Percentiles rank a stretch among this genome's conserved stretches.
phyloP scores from a whole-genome alignment of 2,113 vertebrate species.

The Chroicocephalus ridibundus region DNA sequence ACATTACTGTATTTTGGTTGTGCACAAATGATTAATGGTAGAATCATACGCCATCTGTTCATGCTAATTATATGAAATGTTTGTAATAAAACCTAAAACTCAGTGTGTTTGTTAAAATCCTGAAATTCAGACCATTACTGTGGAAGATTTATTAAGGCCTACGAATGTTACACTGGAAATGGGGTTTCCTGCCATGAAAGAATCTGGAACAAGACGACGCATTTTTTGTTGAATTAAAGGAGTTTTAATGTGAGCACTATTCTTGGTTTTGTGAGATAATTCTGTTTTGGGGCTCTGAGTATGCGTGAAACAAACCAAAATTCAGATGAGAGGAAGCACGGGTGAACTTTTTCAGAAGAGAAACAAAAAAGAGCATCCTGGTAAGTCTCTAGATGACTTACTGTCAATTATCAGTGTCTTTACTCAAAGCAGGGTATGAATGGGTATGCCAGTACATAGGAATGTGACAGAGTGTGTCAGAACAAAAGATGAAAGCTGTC shows the following conservation, averaged over 20 bases:
- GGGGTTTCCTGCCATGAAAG: not conserved
- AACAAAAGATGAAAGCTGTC: not conserved
- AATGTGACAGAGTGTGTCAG: not conserved
- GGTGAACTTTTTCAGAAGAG: not conserved
- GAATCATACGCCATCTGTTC: slow-evolving; percentile 54
- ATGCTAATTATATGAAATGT: slow-evolving; percentile 47
- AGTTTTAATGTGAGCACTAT: not conserved
- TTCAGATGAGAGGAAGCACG: not conserved
- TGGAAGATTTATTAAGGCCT: slow-evolving; percentile 31
- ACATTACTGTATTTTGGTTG: slow-evolving; percentile 26
- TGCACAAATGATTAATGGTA: slow-evolving; percentile 57
- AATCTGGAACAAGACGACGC: not conserved
- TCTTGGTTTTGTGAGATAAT: not conserved
- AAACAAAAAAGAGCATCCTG: not conserved
- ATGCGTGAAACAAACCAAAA: not conserved
- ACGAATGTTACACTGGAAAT: not conserved
- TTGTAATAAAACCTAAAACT: slow-evolving; percentile 44
- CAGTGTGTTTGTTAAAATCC: not conserved
- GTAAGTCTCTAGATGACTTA: not conserved
- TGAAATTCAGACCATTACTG: not conserved
- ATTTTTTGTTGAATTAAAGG: not conserved
- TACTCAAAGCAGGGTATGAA: not conserved
- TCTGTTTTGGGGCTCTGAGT: not conserved
- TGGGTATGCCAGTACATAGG: not conserved
- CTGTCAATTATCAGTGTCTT: not conserved